Evolutionary conservation across 2,113 vertebrate genomes (phyloP).

Genomic region (Nicator chloris): DNA sequence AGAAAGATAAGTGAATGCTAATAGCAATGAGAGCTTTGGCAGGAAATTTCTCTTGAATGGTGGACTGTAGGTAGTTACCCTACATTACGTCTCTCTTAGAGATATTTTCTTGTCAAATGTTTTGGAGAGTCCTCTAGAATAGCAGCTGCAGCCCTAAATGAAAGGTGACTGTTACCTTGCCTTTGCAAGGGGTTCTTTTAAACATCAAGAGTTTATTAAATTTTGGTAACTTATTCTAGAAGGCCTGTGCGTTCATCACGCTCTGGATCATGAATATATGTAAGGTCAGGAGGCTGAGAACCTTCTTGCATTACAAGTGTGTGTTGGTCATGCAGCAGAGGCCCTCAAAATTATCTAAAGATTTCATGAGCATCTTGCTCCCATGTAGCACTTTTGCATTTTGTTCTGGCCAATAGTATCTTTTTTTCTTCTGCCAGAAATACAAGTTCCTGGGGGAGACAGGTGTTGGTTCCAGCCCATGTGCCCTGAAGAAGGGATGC

Average conservation of each 20-base stretch:
- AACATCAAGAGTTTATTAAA: not conserved
- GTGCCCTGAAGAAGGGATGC: not conserved
- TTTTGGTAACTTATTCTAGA: not conserved
- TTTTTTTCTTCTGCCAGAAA: not conserved
- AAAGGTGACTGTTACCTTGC: not conserved
- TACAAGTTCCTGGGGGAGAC: not conserved
- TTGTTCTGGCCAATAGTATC: not conserved
- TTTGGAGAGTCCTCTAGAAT: not conserved
- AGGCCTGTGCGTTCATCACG: not conserved
- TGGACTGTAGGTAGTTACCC: not conserved
- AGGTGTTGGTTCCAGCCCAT: not conserved
- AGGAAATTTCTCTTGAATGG: not conserved
- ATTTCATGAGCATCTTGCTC: accelerated
- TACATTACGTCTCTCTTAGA: not conserved
- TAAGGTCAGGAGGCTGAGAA: not conserved
- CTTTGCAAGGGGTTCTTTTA: not conserved
- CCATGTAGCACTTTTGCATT: accelerated
- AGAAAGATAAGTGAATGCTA: not conserved
- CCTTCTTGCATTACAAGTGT: not conserved
- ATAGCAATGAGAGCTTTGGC: not conserved
- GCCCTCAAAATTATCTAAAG: not conserved
- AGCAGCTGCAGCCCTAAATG: not conserved
- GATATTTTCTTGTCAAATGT: not conserved
- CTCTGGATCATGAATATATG: not conserved
- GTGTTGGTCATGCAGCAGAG: not conserved